A percentile compares a stretch with the other conserved stretches of the same genome.
phyloP scores from a whole-genome alignment of 2,888 invertebrate species.

The Hyles lineata region DNA sequence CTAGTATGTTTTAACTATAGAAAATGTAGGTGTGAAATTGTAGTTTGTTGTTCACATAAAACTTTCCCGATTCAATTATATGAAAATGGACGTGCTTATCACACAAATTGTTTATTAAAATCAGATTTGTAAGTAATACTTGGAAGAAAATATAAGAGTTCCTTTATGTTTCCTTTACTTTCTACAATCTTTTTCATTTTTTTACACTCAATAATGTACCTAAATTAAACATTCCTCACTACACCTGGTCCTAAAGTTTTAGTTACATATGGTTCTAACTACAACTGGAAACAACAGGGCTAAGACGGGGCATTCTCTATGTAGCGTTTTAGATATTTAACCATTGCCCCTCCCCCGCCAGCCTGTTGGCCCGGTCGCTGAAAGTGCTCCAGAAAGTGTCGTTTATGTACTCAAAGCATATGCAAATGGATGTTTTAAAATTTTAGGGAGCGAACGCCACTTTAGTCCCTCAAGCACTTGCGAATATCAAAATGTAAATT shows the following conservation, averaged over 20 bases:
- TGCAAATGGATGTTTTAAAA: conserved; percentile 85
- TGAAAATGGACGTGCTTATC: too few relatives aligned
- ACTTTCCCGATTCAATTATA: too few relatives aligned
- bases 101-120: too few relatives aligned
- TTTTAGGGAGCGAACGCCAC: conserved; percentile 83
- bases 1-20: conserved; percentile 20
- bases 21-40: too few relatives aligned
- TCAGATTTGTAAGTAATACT: too few relatives aligned
- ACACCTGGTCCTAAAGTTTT: not conserved
- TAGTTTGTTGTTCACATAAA: too few relatives aligned
- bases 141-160: too few relatives aligned
- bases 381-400: conserved; percentile 83
- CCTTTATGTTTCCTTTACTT: too few relatives aligned
- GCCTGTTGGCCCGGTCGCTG: conserved; percentile 47
- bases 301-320: not conserved
- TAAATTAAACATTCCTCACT: too few relatives aligned
- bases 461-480: conserved; percentile 82
- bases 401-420: conserved; percentile 85
- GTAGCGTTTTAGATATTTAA: conserved; percentile 12
- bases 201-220: too few relatives aligned
- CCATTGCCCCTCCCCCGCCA: conserved; percentile 41
- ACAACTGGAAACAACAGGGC: not conserved
- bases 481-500: conserved; percentile 84
- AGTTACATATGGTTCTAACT: not conserved
- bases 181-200: too few relatives aligned